Evolutionary conservation across 2,797 vertebrate genomes (phyloP), one percentile per base, ranked within the genome.

Genomic region (Rhadinocentrus ornatus): DNA sequence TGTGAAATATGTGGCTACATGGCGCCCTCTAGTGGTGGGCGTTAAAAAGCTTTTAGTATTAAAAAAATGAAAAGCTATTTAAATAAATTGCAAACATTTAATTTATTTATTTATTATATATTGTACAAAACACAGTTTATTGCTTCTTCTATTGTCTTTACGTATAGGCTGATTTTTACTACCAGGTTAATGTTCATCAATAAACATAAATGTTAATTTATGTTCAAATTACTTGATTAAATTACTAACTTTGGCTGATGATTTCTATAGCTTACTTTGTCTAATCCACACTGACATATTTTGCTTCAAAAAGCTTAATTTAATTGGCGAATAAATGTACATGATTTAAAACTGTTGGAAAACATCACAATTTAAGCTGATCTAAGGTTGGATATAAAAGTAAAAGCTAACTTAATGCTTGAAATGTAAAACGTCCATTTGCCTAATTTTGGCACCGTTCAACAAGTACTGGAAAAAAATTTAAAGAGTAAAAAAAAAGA

Each of bases 1-100:
- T 1, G 5, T 16, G 13, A 0, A 9, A 77, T 76, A 48, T 58
- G 18, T 77, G 84, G 66, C 72, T 75, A 46, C 84, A 87, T 80
- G 68, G 77, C 82, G 77, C 88, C 91, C 31, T 59, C 85, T 89
- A 18, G 32, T 77, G 91, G 27, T 16, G 1, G 8, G 18, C 20
- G 6, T 24, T 15, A 24, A 52, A 58, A 4, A 8, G 1, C n/a
- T 7, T 4, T 15, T 2, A 48, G 27, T 18, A 12, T 39, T 6
- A 39, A 53, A 29, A 16, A n/a, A n/a, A n/a, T n/a, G n/a, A n/a
- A n/a, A 44, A 39, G 2, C 8, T 26, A 20, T 10, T 24, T 5
- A 7, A 24, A 59, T 24, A 13, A 35, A 20, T 13, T 63, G 1
- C 0, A 48, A n/a, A n/a, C 9, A 2, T 48, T 2, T n/a, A 8